phyloP scores from a whole-genome alignment of 2,797 vertebrate species.

The Amazona finschi region DNA sequence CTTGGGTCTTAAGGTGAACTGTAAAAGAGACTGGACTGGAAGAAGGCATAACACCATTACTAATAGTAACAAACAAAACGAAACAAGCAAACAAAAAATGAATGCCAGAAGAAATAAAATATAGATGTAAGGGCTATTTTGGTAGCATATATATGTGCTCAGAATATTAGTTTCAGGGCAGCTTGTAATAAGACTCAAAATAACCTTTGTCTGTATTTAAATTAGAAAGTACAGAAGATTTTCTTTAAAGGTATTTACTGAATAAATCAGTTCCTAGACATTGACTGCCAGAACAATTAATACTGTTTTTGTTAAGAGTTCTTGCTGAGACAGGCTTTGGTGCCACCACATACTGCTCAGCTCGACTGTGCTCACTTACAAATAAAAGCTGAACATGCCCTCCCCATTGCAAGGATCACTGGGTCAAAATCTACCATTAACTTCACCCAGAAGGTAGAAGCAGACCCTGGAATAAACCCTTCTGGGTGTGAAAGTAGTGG shows the following conservation, averaged over 20 bases:
- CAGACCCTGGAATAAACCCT: not conserved
- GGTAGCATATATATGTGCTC: not conserved
- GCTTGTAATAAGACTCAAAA: not conserved
- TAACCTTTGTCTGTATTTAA: not conserved
- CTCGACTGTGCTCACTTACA: not conserved
- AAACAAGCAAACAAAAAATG: not conserved
- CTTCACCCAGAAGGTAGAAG: not conserved
- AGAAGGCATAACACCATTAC: accelerated
- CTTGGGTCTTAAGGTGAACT: not conserved
- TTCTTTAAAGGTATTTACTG: not conserved
- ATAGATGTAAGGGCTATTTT: not conserved
- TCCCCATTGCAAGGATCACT: not conserved
- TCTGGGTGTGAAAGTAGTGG: not conserved
- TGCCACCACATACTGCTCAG: not conserved
- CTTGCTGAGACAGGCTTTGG: not conserved
- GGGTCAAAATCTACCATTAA: not conserved
- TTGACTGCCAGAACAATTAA: not conserved
- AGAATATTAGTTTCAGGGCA: not conserved
- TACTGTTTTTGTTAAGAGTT: not conserved
- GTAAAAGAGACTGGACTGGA: not conserved
- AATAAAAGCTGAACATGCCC: not conserved
- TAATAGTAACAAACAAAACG: too few relatives aligned
- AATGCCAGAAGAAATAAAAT: not conserved
- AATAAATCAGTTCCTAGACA: not conserved
- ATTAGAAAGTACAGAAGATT: not conserved